Evolutionary conservation across 2,797 vertebrate genomes (phyloP).

Genomic region (Sebastes cheni): DNA sequence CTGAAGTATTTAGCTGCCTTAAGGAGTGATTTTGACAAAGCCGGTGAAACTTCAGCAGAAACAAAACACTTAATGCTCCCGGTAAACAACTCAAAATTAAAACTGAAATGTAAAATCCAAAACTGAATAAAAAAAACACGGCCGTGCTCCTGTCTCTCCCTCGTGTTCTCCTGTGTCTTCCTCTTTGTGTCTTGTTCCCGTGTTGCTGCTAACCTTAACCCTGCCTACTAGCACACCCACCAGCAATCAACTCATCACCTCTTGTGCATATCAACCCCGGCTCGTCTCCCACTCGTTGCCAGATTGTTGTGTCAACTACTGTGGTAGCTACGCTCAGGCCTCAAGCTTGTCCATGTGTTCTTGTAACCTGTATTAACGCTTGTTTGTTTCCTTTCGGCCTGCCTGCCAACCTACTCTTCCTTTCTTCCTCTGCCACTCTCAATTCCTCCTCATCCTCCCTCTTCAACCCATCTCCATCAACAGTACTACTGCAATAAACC

Average conservation of each 20-base stretch:
- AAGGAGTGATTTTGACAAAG: slow-evolving; percentile 2
- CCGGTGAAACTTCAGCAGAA: neutral
- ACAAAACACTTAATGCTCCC: neutral
- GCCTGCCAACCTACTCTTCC: neutral
- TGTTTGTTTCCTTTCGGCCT: neutral
- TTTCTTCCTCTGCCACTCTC: neutral
- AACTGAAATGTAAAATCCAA: neutral
- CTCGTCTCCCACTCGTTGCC: neutral
- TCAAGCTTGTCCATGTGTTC: neutral
- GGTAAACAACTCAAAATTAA: neutral
- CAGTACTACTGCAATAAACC: neutral
- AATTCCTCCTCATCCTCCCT: neutral
- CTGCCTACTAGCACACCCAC: neutral
- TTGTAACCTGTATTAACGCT: neutral
- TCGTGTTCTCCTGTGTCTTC: neutral
- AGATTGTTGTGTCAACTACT: neutral
- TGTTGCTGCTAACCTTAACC: neutral
- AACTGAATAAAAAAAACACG: neutral
- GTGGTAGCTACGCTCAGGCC: neutral
- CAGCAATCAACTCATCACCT: neutral
- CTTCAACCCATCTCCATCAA: neutral
- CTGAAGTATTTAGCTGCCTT: neutral
- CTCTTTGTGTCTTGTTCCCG: neutral
- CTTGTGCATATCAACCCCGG: neutral
- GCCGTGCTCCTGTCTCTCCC: neutral